These are phyloP conservation scores for Archivesica marissinica DNA, from an alignment of 1,140 invertebrate genomes.

Conservation along the genomic window DNA sequence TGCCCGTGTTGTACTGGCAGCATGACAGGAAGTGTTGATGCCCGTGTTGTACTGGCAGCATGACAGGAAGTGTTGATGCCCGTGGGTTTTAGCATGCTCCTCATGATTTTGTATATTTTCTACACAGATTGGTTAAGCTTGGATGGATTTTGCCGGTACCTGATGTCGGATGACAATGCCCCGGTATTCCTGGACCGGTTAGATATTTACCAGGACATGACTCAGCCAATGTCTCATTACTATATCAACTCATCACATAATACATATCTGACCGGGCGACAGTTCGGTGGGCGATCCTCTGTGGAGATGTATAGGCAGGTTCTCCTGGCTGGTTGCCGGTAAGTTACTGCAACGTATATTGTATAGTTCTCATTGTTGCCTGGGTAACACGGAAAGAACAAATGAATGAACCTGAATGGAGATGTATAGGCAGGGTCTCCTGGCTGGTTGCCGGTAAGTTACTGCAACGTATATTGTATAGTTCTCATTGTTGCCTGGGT, in stretches of 20 bases:
- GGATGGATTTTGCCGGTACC: constrained; percentile 97
- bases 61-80: too few relatives aligned
- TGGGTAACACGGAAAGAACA: too few relatives aligned
- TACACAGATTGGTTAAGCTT: constrained; percentile 91
- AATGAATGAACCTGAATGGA: too few relatives aligned
- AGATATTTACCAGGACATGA: constrained; percentile 99
- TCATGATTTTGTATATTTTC: constrained; percentile 30
- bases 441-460: constrained; percentile 95
- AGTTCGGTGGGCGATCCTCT: constrained; percentile 97
- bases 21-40: too few relatives aligned
- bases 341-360: constrained; percentile 58
- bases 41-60: too few relatives aligned
- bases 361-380: too few relatives aligned
- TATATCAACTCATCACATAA: constrained; percentile 99
- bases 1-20: too few relatives aligned
- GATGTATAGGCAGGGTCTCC: constrained; percentile 98
- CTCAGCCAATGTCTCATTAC: constrained; percentile 98
- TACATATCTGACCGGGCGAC: constrained; percentile 98
- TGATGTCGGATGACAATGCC: constrained; percentile 99
- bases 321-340: constrained; percentile 96
- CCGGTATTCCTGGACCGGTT: constrained; percentile 98
- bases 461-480: not conserved
- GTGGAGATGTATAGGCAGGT: constrained; percentile 99
- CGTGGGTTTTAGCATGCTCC: too few relatives aligned
- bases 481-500: too few relatives aligned